Base-by-base conservation (phyloP, 2,113 vertebrate species). In the Scalopus aquaticus region DNA sequence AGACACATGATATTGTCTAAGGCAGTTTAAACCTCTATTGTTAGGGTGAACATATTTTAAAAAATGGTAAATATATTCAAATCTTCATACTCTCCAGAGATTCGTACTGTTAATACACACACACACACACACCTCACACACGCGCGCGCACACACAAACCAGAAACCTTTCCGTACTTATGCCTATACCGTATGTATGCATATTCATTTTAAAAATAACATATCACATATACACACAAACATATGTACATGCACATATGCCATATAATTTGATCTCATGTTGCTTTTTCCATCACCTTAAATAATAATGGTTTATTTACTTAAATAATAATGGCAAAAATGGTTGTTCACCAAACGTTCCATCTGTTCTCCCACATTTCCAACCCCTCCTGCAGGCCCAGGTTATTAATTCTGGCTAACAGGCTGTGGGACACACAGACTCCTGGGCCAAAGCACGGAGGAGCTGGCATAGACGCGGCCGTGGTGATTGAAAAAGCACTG, bases 51-150 rank as follows among this genome's bases (percentile, higher is more conserved):
- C 92, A 89, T 70, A 80, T 76, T n/a, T 26, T 22, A 73, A 83
- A 83, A 94, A 81, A 37, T 49, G 37, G 11, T 56, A 78, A 92
- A 93, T 82, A 81, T 78, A 95, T 30, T 92, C 65, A 64, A 62
- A 69, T 12, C 81, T 1, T 62, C 15, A 16, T 37, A 49, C 3
- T 77, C 56, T 82, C 79, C 65, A 64, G 3, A 86, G 60, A 28
- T 84, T 85, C n/a, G 65, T 73, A 15, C 11, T 91, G 56, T 93
- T 81, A 85, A 44, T 9, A 44, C 44, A 44, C 44, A 44, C 9
- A 44, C 44, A 44, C 44, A 44, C 44, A 44, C 44, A 44, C 44
- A 44, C 44, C n/a, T n/a, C 44, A 44, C 44, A 44, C 44, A 44
- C 44, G 9, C 44, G 9, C 44, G 9, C 44, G 9, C 9, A 44